phyloP scores from a whole-genome alignment of 1,140 invertebrate species.

The Pogonomyrmex barbatus region DNA sequence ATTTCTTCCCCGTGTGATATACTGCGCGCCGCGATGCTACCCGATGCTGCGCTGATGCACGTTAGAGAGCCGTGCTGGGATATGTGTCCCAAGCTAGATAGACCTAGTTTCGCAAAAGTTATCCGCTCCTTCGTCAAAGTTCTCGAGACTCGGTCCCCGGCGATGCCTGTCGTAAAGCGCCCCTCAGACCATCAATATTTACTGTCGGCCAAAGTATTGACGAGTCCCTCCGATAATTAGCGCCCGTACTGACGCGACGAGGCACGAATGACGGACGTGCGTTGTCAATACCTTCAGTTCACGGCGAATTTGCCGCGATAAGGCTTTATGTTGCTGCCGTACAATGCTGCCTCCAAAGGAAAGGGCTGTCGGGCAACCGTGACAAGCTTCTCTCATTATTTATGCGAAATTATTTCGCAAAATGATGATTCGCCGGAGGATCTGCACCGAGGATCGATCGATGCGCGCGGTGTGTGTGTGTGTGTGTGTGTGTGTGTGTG shows the following conservation, averaged over 20 bases:
- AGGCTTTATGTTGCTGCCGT: neutral
- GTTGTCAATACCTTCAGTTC: slow-evolving; percentile 46
- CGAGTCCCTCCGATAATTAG: slow-evolving; percentile 51
- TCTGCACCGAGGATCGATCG: neutral
- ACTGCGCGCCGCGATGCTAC: slow-evolving; percentile 40
- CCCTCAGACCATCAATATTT: slow-evolving; percentile 47
- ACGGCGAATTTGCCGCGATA: slow-evolving; percentile 27
- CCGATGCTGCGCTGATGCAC: slow-evolving; percentile 39
- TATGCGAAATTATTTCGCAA: slow-evolving; percentile 1
- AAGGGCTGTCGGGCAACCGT: neutral
- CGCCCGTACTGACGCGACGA: neutral
- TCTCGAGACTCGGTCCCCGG: slow-evolving; percentile 2
- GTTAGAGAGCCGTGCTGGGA: slow-evolving; percentile 24
- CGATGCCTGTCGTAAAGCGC: slow-evolving; percentile 22
- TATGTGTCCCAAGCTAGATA: slow-evolving; percentile 52
- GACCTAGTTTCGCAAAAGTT: slow-evolving; percentile 65
- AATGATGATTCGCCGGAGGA: neutral
- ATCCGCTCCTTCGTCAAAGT: slow-evolving; percentile 55
- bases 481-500: no score
- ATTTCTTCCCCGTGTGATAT: slow-evolving; percentile 70
- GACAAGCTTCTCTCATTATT: neutral
- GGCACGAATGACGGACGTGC: neutral
- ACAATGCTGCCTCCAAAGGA: neutral
- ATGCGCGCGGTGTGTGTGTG: neutral
- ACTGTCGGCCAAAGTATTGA: slow-evolving; percentile 50